Conservation (phyloP, 2,888 invertebrate species). For the Parnassius orleans region DNA sequence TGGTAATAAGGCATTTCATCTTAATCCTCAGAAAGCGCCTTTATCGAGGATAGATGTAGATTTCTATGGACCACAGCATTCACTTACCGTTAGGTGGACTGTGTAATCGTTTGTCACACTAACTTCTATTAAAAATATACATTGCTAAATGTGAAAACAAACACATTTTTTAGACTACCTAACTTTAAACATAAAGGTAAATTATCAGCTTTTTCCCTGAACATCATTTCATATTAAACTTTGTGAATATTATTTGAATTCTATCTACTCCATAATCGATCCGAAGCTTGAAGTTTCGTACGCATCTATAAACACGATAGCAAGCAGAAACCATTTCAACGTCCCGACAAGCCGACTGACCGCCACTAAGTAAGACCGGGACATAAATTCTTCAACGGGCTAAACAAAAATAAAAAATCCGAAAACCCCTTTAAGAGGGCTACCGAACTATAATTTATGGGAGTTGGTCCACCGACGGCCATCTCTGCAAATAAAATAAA, state of each 20-base stretch:
- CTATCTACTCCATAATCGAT: neutral
- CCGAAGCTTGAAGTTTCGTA: conserved; percentile 3
- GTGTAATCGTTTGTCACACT: too few species aligned
- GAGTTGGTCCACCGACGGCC: conserved; percentile 60
- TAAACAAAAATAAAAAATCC: conserved; percentile 69
- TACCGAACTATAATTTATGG: conserved; percentile 82
- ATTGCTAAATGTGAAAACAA: too few species aligned
- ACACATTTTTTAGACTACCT: too few species aligned
- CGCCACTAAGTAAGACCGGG: conserved; percentile 78
- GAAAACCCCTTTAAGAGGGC: conserved; percentile 75
- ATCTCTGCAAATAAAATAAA: conserved; percentile 64
- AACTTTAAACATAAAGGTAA: too few species aligned
- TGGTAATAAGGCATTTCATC: too few species aligned
- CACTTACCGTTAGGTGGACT: too few species aligned
- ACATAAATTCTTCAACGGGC: conserved; percentile 80
- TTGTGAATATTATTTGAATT: neutral
- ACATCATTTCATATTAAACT: too few species aligned
- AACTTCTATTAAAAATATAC: too few species aligned
- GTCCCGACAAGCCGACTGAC: conserved; percentile 60
- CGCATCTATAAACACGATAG: conserved; percentile 22
- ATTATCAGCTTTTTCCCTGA: too few species aligned
- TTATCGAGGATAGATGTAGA: too few species aligned
- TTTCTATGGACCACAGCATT: too few species aligned
- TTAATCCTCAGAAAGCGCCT: too few species aligned
- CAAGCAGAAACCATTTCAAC: conserved; percentile 48